A percentile compares a stretch with the other conserved stretches of the same genome.
Evolutionary conservation across 2,113 vertebrate genomes (phyloP).

Genomic region (Alectura lathami): DNA sequence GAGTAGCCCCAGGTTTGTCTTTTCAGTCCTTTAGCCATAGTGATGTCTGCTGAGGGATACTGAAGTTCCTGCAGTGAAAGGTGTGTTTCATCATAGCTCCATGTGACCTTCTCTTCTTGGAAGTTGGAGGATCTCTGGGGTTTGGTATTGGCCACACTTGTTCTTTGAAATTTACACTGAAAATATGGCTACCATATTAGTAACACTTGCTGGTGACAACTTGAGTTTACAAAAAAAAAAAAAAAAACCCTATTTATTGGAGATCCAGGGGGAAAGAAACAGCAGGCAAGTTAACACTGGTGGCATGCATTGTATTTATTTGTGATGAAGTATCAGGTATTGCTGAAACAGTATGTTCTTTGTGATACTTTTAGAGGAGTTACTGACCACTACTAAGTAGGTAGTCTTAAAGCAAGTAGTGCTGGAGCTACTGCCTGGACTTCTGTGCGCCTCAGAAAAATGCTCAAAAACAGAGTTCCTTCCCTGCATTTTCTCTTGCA

Average conservation of each 20-base stretch:
- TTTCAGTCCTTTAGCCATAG: not conserved
- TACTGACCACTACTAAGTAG: no score
- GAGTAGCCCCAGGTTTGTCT: not conserved
- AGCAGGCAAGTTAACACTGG: not conserved
- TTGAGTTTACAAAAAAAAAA: not conserved
- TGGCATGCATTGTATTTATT: not conserved
- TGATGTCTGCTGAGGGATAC: not conserved
- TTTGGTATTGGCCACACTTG: not conserved
- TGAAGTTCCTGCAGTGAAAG: not conserved
- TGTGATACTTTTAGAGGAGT: no score
- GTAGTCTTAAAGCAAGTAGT: no score
- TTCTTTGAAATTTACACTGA: not conserved
- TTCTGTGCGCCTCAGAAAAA: not conserved
- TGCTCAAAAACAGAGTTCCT: not conserved
- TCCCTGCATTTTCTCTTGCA: not conserved
- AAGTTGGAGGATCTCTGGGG: not conserved
- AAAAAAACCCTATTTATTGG: not conserved
- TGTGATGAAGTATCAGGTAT: not conserved
- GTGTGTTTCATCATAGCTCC: not conserved
- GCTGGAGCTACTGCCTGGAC: not conserved
- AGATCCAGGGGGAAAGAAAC: not conserved
- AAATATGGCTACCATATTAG: not conserved
- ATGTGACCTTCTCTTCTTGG: not conserved
- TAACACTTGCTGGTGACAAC: not conserved
- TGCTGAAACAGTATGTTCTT: no score